Conservation (phyloP, 2,797 vertebrate species). For the Fratercula arctica region DNA sequence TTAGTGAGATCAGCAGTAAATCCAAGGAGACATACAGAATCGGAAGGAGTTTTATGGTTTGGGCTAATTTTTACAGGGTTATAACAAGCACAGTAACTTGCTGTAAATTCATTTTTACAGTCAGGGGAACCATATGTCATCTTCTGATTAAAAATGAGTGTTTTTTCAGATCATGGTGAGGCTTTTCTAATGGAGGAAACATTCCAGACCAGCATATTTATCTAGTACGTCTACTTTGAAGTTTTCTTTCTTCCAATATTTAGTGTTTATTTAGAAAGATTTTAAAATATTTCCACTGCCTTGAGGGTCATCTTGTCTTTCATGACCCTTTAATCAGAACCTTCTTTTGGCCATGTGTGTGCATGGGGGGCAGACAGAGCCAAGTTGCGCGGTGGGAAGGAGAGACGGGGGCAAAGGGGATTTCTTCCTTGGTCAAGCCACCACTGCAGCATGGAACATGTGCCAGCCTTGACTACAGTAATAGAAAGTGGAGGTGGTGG, state of each 20-base stretch:
- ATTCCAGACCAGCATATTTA: neutral
- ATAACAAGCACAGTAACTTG: neutral
- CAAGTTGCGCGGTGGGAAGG: neutral
- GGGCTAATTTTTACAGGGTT: constrained; percentile 2
- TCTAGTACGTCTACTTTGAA: neutral
- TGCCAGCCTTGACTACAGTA: neutral
- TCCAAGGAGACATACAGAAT: neutral
- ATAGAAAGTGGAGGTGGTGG: neutral
- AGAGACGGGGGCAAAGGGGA: neutral
- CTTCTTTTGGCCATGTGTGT: neutral
- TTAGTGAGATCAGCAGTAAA: neutral
- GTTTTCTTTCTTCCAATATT: neutral
- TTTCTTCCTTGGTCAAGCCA: neutral
- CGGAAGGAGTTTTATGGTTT: neutral
- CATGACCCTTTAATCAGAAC: neutral
- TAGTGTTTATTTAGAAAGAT: neutral
- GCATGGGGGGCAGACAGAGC: neutral
- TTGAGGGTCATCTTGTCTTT: neutral
- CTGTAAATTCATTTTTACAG: neutral
- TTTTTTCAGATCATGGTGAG: neutral
- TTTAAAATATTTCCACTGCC: neutral
- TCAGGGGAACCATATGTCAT: neutral
- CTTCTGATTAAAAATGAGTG: neutral
- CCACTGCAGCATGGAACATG: neutral
- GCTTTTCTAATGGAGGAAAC: neutral